Conservation (phyloP, 2,888 invertebrate genomes). For the Metallyticus violacea region DNA sequence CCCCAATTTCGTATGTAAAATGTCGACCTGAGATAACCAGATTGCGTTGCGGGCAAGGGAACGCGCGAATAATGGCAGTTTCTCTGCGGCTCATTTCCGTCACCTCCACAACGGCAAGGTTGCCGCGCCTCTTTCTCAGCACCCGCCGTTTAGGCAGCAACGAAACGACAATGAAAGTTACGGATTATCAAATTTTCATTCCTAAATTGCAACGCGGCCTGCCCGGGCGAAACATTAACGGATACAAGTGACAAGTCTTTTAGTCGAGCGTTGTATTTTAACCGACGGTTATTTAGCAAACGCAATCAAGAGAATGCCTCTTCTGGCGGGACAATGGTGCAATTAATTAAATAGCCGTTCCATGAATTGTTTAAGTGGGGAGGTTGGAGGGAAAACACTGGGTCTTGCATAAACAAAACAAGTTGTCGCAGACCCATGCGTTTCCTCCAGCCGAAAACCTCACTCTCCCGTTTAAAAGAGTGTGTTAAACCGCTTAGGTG, state of each 20-base stretch:
- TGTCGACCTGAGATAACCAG: background rate
- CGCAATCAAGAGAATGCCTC: constrained; percentile 8
- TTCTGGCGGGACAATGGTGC: background rate
- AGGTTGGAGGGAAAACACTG: background rate
- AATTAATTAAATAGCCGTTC: constrained; percentile 9
- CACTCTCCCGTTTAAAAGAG: background rate
- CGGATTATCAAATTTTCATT: background rate
- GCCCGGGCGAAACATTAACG: background rate
- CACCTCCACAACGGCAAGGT: background rate
- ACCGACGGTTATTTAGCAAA: constrained; percentile 11
- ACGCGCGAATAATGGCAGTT: background rate
- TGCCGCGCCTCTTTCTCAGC: background rate
- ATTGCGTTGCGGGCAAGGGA: no score
- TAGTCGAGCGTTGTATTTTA: constrained; percentile 1
- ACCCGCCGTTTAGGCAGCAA: background rate
- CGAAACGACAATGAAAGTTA: background rate
- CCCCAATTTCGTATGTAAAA: no score
- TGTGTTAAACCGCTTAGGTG: background rate
- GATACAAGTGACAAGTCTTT: background rate
- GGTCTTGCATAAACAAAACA: constrained; percentile 5
- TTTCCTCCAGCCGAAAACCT: background rate
- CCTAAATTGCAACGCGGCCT: background rate
- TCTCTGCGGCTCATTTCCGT: background rate
- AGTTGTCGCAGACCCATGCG: background rate
- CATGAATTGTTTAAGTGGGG: constrained; percentile 1